phyloP scores from a whole-genome alignment of 1,140 invertebrate species.

The Eriosoma lanigerum region DNA sequence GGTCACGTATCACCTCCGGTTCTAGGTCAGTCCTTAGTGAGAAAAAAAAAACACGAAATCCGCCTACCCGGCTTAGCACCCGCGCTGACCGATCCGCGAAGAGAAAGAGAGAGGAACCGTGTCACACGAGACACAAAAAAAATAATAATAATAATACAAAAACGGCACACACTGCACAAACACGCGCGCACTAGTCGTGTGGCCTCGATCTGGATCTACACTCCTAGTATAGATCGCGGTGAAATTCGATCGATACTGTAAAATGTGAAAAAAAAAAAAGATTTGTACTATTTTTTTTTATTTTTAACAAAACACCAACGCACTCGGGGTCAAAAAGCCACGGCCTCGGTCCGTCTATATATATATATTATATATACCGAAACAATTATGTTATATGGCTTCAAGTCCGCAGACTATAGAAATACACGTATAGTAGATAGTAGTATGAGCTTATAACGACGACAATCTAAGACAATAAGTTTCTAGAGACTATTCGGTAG shows the following conservation, averaged over 20 bases:
- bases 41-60: constrained; percentile 6
- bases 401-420: no score
- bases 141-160: constrained; percentile 26
- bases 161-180: neutral
- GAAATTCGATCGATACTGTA: constrained; percentile 25
- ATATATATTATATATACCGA: no score
- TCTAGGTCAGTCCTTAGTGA: constrained; percentile 27
- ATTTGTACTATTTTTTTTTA: neutral
- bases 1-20: constrained; percentile 50
- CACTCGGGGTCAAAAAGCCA: constrained; percentile 22
- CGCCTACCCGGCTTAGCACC: constrained; percentile 9
- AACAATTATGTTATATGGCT: no score
- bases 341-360: constrained; percentile 23
- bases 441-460: neutral
- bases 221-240: constrained; percentile 25
- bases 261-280: neutral
- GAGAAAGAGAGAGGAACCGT: constrained; percentile 42
- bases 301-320: constrained; percentile 14
- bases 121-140: constrained; percentile 39
- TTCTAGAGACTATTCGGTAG: neutral
- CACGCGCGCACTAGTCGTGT: constrained; percentile 20
- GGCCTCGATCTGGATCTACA: constrained; percentile 48
- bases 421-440: no score
- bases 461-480: neutral
- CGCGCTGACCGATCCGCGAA: constrained; percentile 18